A percentile compares a stretch with the other conserved stretches of the same genome.
Conservation (phyloP, 2,888 invertebrate genomes). For the Leucozona laternaria region DNA sequence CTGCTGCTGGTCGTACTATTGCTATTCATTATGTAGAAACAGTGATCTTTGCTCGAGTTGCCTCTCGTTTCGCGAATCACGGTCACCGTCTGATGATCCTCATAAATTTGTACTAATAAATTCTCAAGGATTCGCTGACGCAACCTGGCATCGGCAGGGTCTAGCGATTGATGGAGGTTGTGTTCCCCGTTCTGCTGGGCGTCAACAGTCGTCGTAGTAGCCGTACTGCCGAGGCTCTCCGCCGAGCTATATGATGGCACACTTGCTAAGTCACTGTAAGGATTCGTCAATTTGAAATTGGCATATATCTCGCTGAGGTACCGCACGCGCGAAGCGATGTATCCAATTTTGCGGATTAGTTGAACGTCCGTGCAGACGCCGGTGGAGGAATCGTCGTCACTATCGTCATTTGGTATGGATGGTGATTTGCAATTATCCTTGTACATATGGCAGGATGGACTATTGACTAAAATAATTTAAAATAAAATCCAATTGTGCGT, state of each 20-base stretch:
- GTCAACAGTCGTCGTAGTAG: constrained; percentile 70
- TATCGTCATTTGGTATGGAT: constrained; percentile 73
- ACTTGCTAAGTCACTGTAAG: constrained; percentile 80
- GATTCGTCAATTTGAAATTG: constrained; percentile 81
- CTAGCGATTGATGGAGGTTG: constrained; percentile 33
- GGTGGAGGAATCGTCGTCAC: constrained; percentile 71
- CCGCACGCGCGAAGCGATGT: constrained; percentile 82
- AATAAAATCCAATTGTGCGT: constrained; percentile 32
- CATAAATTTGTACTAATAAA: constrained; percentile 83
- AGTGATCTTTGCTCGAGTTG: constrained; percentile 69
- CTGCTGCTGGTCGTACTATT: constrained; percentile 77
- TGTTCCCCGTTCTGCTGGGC: constrained; percentile 39
- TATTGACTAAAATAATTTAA: constrained; percentile 53
- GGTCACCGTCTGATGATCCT: constrained; percentile 81
- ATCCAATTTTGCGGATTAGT: constrained; percentile 82
- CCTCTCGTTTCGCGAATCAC: constrained; percentile 78
- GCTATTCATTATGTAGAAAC: constrained; percentile 78
- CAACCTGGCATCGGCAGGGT: constrained; percentile 59
- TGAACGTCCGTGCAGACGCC: constrained; percentile 81
- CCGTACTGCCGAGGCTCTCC: constrained; percentile 72
- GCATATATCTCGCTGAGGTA: constrained; percentile 81
- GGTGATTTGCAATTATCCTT: constrained; percentile 76
- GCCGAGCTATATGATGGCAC: constrained; percentile 76
- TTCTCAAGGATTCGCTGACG: constrained; percentile 80
- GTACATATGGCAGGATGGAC: constrained; percentile 77